Percentiles rank a stretch among this genome's conserved stretches.
phyloP scores from a whole-genome alignment of 2,113 vertebrate species.

The Mastomys natalensis region DNA sequence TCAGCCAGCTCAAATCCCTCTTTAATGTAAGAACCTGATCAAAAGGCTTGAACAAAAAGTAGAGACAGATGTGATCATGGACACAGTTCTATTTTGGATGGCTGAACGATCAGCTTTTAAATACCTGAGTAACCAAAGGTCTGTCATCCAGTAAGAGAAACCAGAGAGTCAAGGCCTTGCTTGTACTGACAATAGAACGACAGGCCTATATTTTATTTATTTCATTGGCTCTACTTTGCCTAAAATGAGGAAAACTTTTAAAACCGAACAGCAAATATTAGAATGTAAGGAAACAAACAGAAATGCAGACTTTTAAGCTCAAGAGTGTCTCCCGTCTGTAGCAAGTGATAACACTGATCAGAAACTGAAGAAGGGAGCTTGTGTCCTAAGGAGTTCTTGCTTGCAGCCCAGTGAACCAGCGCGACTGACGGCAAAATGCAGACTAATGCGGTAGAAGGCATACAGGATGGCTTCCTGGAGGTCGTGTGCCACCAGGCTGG shows the following conservation, averaged over 20 bases:
- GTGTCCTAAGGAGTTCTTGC: conserved; percentile 53
- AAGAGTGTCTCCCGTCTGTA: conserved; percentile 21
- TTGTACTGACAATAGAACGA: conserved; percentile 36
- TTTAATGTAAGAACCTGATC: conserved; percentile 79
- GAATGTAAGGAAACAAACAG: conserved; percentile 42
- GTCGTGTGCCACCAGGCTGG: conserved; percentile 19
- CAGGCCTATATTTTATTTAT: neutral
- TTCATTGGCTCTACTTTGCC: neutral
- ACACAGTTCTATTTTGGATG: conserved; percentile 77
- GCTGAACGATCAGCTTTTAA: conserved; percentile 76
- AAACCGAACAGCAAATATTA: neutral
- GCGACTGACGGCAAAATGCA: conserved; percentile 57
- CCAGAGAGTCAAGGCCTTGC: conserved; percentile 33
- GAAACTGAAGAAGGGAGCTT: conserved; percentile 44
- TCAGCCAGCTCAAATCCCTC: conserved; percentile 60
- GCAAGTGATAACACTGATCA: conserved; percentile 57
- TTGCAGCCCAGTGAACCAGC: conserved; percentile 20
- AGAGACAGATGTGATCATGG: conserved; percentile 64
- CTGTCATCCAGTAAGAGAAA: conserved; percentile 51
- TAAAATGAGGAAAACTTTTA: conserved; percentile 76
- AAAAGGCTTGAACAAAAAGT: conserved; percentile 82
- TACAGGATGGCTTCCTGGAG: conserved; percentile 66
- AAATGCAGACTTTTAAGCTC: conserved; percentile 51
- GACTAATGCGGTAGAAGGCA: conserved; percentile 59
- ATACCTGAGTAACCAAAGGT: conserved; percentile 70